Evolutionary conservation across 2,797 vertebrate genomes (phyloP).

Genomic region (Oceanodroma leucorhoa): DNA sequence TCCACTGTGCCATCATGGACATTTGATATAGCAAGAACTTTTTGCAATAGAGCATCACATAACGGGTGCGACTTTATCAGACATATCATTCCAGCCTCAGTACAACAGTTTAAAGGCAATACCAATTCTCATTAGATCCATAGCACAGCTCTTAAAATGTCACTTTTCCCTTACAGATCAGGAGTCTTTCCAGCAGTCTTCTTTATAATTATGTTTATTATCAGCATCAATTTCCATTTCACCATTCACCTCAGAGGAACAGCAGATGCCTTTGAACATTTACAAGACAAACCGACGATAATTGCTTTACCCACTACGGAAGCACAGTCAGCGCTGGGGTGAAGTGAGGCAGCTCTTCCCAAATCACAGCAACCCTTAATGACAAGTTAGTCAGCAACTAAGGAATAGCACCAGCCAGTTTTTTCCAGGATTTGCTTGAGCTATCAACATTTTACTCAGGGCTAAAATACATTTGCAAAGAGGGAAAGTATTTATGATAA

Average conservation of each 20-base stretch:
- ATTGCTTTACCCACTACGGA: neutral
- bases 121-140: conserved; percentile 1
- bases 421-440: neutral
- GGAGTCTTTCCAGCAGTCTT: conserved; percentile 8
- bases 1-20: neutral
- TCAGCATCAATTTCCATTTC: conserved; percentile 44
- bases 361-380: neutral
- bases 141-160: conserved; percentile 14
- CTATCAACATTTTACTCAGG: neutral
- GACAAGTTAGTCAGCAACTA: neutral
- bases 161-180: conserved; percentile 15
- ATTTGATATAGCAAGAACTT: neutral
- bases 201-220: conserved; percentile 49
- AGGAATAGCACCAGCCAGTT: neutral
- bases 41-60: neutral
- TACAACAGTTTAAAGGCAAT: neutral
- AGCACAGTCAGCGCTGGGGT: neutral
- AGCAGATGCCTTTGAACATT: conserved; percentile 44
- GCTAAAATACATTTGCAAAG: neutral
- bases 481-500: neutral
- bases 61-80: neutral
- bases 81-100: neutral
- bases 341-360: neutral
- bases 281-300: neutral
- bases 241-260: conserved; percentile 23